Percentiles rank a stretch among this genome's conserved stretches.
phyloP scores from a whole-genome alignment of 1,140 invertebrate genomes.

The Cydia strobilella region DNA sequence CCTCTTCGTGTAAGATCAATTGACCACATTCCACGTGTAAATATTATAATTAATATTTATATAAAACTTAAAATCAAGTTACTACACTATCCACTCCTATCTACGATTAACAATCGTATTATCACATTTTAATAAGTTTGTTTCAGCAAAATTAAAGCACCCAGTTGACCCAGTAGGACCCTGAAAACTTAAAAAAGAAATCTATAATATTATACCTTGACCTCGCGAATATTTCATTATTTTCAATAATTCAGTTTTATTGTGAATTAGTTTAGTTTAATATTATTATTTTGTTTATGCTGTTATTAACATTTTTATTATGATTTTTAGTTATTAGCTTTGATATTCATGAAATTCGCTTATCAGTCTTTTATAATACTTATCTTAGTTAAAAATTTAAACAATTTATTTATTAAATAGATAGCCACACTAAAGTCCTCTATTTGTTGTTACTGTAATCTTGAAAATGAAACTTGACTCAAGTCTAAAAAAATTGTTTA shows the following conservation, averaged over 20 bases:
- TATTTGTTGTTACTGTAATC: too few species aligned
- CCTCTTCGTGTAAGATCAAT: background rate
- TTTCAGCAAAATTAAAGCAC: constrained; percentile 8
- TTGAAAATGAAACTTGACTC: background rate
- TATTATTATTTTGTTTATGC: background rate
- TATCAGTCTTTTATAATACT: constrained; percentile 69
- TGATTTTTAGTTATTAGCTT: constrained; percentile 38
- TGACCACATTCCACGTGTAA: constrained; percentile 1
- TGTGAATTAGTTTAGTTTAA: background rate
- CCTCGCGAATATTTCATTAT: constrained; percentile 8
- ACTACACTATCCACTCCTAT: constrained; percentile 7
- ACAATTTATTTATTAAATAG: background rate
- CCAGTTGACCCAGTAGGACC: background rate
- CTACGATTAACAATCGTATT: constrained; percentile 22
- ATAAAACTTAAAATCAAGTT: constrained; percentile 23
- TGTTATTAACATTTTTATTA: constrained; percentile 30
- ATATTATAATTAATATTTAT: constrained; percentile 10
- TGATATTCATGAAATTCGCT: constrained; percentile 74
- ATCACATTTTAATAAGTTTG: constrained; percentile 24
- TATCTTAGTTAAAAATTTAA: background rate
- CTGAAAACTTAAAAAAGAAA: background rate
- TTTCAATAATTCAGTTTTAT: background rate
- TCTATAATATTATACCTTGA: background rate
- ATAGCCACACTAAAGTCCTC: background rate
- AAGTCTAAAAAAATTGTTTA: background rate